These are phyloP conservation scores for Pollenia labialis DNA, from an alignment of 2,888 invertebrate genomes.

Conservation along the genomic window DNA sequence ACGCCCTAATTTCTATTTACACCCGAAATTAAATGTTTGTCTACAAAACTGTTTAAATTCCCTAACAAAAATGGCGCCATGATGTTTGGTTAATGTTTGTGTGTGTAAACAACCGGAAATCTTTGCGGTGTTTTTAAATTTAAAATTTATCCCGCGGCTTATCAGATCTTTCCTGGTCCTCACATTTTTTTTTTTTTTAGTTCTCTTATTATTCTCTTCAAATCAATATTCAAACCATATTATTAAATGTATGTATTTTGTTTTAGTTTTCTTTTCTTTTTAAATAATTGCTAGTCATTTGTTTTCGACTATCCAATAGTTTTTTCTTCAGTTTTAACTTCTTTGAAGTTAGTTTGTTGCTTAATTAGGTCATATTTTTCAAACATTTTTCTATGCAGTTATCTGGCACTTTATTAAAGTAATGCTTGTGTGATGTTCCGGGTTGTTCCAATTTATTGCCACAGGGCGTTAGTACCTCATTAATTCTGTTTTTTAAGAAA, in stretches of 20 bases:
- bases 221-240: constrained; percentile 37
- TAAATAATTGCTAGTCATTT: constrained; percentile 59
- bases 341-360: constrained; percentile 45
- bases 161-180: constrained; percentile 51
- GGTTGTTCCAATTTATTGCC: constrained; percentile 41
- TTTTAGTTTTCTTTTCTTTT: constrained; percentile 13
- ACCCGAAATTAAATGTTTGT: constrained; percentile 60
- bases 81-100: constrained; percentile 10
- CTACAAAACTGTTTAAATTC: constrained; percentile 12
- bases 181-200: constrained; percentile 4
- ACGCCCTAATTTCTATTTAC: constrained; percentile 69
- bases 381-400: constrained; percentile 51
- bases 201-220: constrained; percentile 3
- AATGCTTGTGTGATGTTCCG: constrained; percentile 21
- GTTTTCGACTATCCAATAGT: background rate
- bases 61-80: constrained; percentile 60
- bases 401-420: constrained; percentile 67
- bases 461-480: constrained; percentile 60
- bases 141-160: constrained; percentile 63
- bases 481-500: constrained; percentile 35
- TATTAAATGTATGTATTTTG: constrained; percentile 30
- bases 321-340: constrained; percentile 13
- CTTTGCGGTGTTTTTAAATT: constrained; percentile 56
- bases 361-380: constrained; percentile 48
- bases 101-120: constrained; percentile 50